Conservation (phyloP, 1,140 invertebrate species). For the Bombus haemorrhoidalis region DNA sequence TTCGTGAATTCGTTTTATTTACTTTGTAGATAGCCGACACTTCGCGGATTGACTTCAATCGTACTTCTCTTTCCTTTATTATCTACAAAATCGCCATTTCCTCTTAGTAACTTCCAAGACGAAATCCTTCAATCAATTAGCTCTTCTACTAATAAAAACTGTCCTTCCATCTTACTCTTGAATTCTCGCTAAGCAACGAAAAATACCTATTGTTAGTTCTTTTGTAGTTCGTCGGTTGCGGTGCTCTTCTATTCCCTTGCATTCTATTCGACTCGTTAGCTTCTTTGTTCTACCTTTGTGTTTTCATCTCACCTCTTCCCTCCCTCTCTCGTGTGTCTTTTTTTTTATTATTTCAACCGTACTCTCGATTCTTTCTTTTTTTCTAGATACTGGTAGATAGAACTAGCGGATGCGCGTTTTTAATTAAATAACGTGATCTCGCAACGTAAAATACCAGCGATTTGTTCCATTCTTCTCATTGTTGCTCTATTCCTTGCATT, state of each 20-base stretch:
- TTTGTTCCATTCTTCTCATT: not conserved
- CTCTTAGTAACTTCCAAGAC: not conserved
- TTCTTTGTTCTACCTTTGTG: not conserved
- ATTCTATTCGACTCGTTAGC: not conserved
- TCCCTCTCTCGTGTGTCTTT: not conserved
- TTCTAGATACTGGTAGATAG: not conserved
- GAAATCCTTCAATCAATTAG: not conserved
- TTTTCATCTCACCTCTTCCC: not conserved
- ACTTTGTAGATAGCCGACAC: not conserved
- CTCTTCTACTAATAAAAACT: not conserved
- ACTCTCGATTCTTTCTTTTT: not conserved
- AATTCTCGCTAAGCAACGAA: not conserved
- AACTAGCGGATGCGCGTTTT: not conserved
- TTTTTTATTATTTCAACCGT: not conserved
- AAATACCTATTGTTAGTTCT: not conserved
- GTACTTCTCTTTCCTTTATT: not conserved
- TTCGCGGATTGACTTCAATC: not conserved
- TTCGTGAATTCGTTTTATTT: not conserved
- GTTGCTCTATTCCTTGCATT: not conserved
- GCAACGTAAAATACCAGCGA: constrained; percentile 3
- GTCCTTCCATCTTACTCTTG: not conserved
- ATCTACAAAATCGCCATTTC: not conserved
- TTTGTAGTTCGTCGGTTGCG: not conserved
- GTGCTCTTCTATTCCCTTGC: not conserved
- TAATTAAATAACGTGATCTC: not conserved